Conservation (phyloP, 1,140 invertebrate genomes). For the Drosophila biarmipes region DNA sequence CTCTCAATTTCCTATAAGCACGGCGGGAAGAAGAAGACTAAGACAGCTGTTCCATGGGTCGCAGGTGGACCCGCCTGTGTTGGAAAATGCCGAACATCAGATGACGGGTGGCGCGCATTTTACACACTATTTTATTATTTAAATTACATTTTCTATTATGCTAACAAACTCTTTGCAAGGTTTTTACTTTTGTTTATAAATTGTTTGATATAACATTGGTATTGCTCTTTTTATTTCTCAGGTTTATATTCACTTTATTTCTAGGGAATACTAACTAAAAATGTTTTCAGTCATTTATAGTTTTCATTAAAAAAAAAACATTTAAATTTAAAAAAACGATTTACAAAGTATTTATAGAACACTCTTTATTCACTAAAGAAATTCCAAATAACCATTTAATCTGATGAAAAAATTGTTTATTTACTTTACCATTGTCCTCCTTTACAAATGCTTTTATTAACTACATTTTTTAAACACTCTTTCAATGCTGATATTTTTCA, state of each 20-base stretch:
- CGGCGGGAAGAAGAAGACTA: slow-evolving; percentile 27
- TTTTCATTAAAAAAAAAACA: too few relatives aligned
- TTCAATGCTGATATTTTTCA: slow-evolving; percentile 75
- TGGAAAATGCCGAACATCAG: slow-evolving; percentile 1
- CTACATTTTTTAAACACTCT: slow-evolving; percentile 66
- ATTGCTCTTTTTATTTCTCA: too few relatives aligned
- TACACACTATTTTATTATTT: neutral
- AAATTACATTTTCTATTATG: neutral
- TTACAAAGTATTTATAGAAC: neutral
- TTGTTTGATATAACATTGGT: too few relatives aligned
- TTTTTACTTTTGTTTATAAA: neutral
- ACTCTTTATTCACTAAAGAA: neutral
- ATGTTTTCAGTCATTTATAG: too few relatives aligned
- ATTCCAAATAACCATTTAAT: slow-evolving; percentile 11
- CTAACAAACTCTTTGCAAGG: neutral
- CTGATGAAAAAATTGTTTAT: slow-evolving; percentile 34
- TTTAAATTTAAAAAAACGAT: too few relatives aligned
- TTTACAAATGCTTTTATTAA: slow-evolving; percentile 73
- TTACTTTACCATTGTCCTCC: slow-evolving; percentile 58
- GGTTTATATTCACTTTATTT: too few relatives aligned
- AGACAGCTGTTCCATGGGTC: slow-evolving; percentile 46
- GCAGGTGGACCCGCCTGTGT: slow-evolving; percentile 13
- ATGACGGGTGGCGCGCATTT: neutral
- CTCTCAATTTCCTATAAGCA: slow-evolving; percentile 1
- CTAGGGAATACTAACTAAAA: too few relatives aligned